These are phyloP conservation scores for Oriolus oriolus DNA, from an alignment of 2,113 vertebrate species.

Conservation along the genomic window DNA sequence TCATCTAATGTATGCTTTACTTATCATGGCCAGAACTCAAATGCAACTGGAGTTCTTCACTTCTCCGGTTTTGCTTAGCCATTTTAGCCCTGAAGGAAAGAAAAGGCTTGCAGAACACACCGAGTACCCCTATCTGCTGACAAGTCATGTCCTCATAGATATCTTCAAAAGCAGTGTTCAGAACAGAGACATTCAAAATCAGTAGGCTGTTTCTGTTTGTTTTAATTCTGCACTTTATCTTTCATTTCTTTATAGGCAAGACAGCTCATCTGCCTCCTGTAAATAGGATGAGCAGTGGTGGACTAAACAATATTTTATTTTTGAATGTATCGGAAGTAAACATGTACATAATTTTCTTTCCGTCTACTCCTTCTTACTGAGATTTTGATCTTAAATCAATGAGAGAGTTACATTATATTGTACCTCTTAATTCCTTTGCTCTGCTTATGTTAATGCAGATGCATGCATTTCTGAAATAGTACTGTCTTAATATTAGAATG, in stretches of 20 bases:
- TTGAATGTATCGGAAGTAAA: background rate
- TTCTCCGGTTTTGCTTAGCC: background rate
- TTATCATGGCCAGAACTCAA: background rate
- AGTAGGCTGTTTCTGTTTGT: background rate
- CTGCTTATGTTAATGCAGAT: background rate
- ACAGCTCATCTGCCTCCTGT: background rate
- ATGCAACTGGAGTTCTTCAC: background rate
- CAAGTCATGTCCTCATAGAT: background rate
- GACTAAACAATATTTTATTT: background rate
- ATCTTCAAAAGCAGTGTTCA: background rate
- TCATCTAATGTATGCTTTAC: background rate
- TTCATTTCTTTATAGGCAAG: background rate
- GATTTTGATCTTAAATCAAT: slow-evolving; percentile 15
- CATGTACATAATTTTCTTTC: background rate
- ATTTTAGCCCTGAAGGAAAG: background rate
- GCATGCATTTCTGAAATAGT: background rate
- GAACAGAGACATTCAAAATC: background rate
- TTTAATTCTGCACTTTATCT: background rate
- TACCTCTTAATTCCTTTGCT: background rate
- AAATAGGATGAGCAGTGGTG: background rate
- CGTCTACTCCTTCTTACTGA: background rate
- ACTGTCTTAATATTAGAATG: background rate
- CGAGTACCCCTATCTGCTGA: background rate
- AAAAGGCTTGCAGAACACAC: background rate
- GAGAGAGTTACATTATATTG: background rate